Conservation (phyloP, 2,797 vertebrate genomes). For the Tarsius wallacei region DNA sequence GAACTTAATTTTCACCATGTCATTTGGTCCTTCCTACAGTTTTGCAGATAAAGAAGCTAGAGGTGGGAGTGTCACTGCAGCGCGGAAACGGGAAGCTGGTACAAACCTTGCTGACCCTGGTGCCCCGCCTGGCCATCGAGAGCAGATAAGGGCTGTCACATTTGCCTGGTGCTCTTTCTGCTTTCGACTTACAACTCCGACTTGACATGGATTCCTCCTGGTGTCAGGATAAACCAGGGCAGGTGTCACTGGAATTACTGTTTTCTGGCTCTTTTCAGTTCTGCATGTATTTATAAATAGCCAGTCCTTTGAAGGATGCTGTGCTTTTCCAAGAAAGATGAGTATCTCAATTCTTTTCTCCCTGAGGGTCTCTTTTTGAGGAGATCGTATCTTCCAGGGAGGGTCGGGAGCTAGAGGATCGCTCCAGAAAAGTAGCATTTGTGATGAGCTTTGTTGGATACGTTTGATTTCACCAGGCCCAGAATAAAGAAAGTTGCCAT, state of each 20-base stretch:
- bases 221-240: neutral
- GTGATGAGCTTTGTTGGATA: neutral
- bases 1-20: neutral
- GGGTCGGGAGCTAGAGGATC: neutral
- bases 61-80: neutral
- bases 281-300: neutral
- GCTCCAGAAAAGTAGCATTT: neutral
- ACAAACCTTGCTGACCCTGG: neutral
- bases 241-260: neutral
- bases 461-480: neutral
- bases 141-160: neutral
- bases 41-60: neutral
- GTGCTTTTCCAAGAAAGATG: neutral
- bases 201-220: neutral
- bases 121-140: neutral
- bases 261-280: neutral
- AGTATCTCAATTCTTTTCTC: neutral
- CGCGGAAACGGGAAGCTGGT: neutral
- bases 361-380: neutral
- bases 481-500: constrained; percentile 14
- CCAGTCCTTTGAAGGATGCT: neutral
- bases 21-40: neutral
- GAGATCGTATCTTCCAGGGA: neutral
- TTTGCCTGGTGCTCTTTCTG: neutral
- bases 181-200: neutral